A percentile compares a stretch with the other conserved stretches of the same genome.
phyloP scores from a whole-genome alignment of 2,113 vertebrate species.

The Myiozetetes cayanensis region DNA sequence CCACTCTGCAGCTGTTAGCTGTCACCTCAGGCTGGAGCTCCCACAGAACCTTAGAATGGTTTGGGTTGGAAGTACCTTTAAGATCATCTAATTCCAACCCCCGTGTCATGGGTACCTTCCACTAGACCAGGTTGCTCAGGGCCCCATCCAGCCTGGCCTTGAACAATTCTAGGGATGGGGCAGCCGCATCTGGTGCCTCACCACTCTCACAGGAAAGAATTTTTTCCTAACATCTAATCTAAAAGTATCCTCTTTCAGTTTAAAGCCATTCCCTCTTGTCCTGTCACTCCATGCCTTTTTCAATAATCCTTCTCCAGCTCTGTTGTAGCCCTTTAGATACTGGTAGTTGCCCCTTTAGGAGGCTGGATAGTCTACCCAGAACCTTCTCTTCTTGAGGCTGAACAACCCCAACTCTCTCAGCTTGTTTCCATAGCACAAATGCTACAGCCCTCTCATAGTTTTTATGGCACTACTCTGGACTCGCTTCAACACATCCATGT shows the following conservation, averaged over 20 bases:
- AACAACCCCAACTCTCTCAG: not conserved
- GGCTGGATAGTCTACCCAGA: not conserved
- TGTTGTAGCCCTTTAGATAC: not conserved
- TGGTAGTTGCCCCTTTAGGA: not conserved
- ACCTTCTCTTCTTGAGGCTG: not conserved
- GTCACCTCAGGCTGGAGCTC: not conserved
- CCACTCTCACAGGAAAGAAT: not conserved
- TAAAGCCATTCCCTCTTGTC: not conserved
- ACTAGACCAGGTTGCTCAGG: not conserved
- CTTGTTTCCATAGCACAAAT: not conserved
- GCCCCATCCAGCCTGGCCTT: not conserved
- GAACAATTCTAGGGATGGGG: not conserved
- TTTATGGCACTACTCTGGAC: not conserved
- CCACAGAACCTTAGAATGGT: not conserved
- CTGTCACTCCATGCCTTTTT: not conserved
- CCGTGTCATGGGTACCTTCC: not conserved
- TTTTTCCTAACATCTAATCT: not conserved
- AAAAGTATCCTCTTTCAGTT: not conserved
- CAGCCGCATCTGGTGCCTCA: not conserved
- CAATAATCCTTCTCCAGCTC: not conserved
- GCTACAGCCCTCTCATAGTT: not conserved
- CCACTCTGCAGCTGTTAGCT: slow-evolving; percentile 8
- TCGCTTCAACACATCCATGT: not conserved
- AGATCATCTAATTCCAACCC: not conserved
- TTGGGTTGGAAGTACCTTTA: not conserved